Evolutionary conservation across 2,888 invertebrate species (phyloP), one percentile per base, ranked within the genome.

Genomic region (Erynnis tages): DNA sequence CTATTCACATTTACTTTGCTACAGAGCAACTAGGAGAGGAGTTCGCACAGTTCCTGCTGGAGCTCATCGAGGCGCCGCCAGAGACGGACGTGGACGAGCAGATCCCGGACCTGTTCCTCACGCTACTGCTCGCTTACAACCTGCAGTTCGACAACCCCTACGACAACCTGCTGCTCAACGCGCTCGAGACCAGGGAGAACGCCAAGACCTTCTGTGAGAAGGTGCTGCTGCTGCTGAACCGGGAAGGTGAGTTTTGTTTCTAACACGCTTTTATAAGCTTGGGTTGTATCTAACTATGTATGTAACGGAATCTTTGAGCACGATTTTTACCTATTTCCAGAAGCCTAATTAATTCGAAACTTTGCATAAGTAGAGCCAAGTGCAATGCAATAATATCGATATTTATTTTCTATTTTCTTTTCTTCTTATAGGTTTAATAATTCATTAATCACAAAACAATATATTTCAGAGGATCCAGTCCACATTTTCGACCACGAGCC

Each of bases 181-280:
- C 94, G 0, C 82, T 96, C 63, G 93, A 93, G 62, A 91, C 91
- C 46, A 81, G 92, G 56, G 91, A 93, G 32, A 92, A 93, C 40
- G 96, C 97, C 0, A 97, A 97, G 82, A 93, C 92, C 0, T 96
- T 98, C 69, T 97, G 97, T 2, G 97, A 98, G 77, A 98, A 97
- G 82, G 91, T 97, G 43, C 89, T 98, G 40, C 83, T 97, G 47
- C 88, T 98, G 44, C 91, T 98, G 6, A 98, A 98, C 77, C 92
- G 98, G 67, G 98, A 97, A 93, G 97, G 96, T 96, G 79, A 77
- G 61, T 55, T 38, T 50, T 1, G 11, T 1, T 1, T 25, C 6
- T 38, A 3, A 10, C n/a, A 11, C 11, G 11, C 4, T 2, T 13
- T 30, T 2, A 13, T 5, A 4, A 21, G n/a, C n/a, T 1, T 27